Percentiles rank a stretch among this genome's conserved stretches.
phyloP scores from a whole-genome alignment of 2,113 vertebrate species.

The Centropus bengalensis region DNA sequence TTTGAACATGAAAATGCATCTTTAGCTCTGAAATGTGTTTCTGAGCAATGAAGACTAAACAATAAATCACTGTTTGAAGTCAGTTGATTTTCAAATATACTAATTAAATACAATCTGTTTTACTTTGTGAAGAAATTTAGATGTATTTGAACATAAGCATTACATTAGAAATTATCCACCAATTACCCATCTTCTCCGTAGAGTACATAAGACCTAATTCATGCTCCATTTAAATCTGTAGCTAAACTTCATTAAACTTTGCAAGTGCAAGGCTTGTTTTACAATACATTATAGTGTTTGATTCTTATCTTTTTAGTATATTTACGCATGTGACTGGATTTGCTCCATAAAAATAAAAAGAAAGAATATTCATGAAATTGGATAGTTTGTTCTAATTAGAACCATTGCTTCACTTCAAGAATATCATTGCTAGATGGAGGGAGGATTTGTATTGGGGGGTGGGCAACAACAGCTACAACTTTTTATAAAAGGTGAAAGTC shows the following conservation, averaged over 20 bases:
- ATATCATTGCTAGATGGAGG: not conserved
- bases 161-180: not conserved
- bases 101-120: not conserved
- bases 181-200: not conserved
- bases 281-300: not conserved
- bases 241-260: not conserved
- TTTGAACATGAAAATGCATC: slow-evolving; percentile 14
- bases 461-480: not conserved
- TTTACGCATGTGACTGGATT: not conserved
- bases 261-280: not conserved
- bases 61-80: not conserved
- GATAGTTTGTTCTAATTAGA: not conserved
- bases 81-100: not conserved
- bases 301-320: not conserved
- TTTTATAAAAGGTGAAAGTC: not conserved
- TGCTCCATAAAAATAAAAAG: not conserved
- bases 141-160: not conserved
- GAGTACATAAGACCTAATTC: not conserved
- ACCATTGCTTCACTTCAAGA: not conserved
- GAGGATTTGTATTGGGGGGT: not conserved
- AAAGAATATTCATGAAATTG: not conserved
- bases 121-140: not conserved
- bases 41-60: not conserved
- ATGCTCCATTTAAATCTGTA: not conserved
- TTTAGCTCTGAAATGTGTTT: not conserved